Base-by-base conservation (phyloP, 2,888 invertebrate species). In the Lepidochrysops patricia region DNA sequence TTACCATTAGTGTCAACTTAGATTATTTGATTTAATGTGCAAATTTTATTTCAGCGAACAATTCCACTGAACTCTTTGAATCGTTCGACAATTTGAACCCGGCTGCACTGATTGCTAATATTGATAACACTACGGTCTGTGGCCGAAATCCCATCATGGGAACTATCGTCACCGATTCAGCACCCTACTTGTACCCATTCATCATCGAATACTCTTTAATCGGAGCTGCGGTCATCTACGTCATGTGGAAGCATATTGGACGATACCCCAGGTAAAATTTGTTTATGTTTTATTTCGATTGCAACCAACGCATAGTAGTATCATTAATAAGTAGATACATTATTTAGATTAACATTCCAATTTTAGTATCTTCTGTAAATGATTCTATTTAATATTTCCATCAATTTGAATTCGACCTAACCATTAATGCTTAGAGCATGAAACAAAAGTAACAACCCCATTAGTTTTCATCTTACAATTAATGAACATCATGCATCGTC, bases 171-270 rank as follows among this genome's bases (percentile, higher is more conserved):
- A 93, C 95, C 72, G 97, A 97, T 76, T 95, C 98, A 0, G 96
- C 98, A 7, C 98, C 98, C 0, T 98, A 97, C 81, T 91, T 98
- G 57, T 98, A 96, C 85, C 98, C 98, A 0, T 98, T 98, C 84
- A 97, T 97, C 74, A 96, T 98, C 73, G 97, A 98, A 79, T 98
- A 98, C 86, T 97, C 97, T 64, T 89, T 98, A 66, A 97, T 98
- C 74, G 97, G 97, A 19, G 97, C 98, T 57, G 97, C 97, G 58
- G 97, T 98, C 43, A 94, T 98, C 72, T 98, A 97, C 80, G 96
- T 97, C 58, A 98, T 98, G 96, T 98, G 98, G 98, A 95, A 96
- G 77, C 96, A 96, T 77, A 97, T 97, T 80, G 97, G 97, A 61
- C 93, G 95, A 76, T 94, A 96, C 84, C 95, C 97, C 57, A 94